Percentiles rank a stretch among this genome's conserved stretches.
These are phyloP conservation scores for Mythimna ferrago DNA, from an alignment of 2,888 invertebrate species.

Conservation along the genomic window DNA sequence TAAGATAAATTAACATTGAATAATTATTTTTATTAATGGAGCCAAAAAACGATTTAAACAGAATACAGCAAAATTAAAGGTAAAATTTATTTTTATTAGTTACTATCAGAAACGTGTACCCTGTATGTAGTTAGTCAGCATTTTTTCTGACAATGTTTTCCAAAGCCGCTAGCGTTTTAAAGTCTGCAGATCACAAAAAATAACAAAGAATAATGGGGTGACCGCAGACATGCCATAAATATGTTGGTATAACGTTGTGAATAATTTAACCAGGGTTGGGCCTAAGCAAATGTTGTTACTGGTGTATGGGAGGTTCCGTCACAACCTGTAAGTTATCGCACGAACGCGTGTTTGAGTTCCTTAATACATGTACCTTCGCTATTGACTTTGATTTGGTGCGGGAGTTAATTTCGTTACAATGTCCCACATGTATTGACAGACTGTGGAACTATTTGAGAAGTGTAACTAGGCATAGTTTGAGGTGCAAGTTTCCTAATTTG, in stretches of 20 bases:
- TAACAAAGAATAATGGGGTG: slow-evolving; percentile 74
- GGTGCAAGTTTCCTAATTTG: slow-evolving; percentile 43
- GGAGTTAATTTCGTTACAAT: slow-evolving; percentile 64
- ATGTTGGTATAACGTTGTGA: slow-evolving; percentile 79
- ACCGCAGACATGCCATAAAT: slow-evolving; percentile 79
- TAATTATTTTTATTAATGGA: neutral
- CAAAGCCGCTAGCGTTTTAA: slow-evolving; percentile 67
- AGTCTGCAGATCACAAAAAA: slow-evolving; percentile 69
- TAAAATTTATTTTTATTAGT: slow-evolving; percentile 33
- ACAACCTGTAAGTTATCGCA: slow-evolving; percentile 76
- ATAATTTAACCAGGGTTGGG: slow-evolving; percentile 79
- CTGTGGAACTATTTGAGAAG: slow-evolving; percentile 45
- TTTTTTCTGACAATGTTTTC: slow-evolving; percentile 61
- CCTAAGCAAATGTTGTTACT: slow-evolving; percentile 81
- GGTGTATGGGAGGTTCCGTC: slow-evolving; percentile 68
- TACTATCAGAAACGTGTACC: slow-evolving; percentile 48
- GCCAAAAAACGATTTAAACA: neutral
- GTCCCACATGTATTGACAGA: slow-evolving; percentile 57
- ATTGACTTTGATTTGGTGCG: slow-evolving; percentile 66
- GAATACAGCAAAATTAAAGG: slow-evolving; percentile 12
- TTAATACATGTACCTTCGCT: slow-evolving; percentile 61
- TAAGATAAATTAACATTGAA: neutral
- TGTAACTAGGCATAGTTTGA: slow-evolving; percentile 48
- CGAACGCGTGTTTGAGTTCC: slow-evolving; percentile 71
- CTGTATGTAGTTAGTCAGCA: slow-evolving; percentile 3